Conservation (phyloP, 2,797 vertebrate genomes). For the Apogon talboti region DNA sequence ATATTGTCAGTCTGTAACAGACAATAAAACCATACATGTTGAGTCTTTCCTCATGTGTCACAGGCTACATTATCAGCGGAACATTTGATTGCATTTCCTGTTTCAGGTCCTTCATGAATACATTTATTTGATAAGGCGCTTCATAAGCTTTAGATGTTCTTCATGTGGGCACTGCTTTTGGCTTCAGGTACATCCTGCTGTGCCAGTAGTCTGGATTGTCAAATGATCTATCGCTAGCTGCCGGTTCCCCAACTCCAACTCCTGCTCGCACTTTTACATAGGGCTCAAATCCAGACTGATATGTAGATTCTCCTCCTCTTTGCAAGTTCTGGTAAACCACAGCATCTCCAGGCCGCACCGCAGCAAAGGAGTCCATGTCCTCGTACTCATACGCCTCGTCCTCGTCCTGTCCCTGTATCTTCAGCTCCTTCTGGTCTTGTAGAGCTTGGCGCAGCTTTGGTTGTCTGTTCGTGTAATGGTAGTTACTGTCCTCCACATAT, state of each 20-base stretch:
- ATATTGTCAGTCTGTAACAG: conserved; percentile 37
- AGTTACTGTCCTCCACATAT: conserved; percentile 85
- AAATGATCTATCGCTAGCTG: conserved; percentile 86
- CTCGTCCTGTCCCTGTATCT: conserved; percentile 47
- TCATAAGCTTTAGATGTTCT: conserved; percentile 44
- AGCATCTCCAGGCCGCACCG: conserved; percentile 41
- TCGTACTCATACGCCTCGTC: conserved; percentile 88
- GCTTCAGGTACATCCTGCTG: conserved; percentile 89
- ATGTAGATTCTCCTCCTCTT: conserved; percentile 39
- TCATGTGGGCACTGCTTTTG: conserved; percentile 86
- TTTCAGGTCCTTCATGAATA: conserved; percentile 75
- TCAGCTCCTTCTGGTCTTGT: conserved; percentile 72
- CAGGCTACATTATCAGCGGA: conserved; percentile 46
- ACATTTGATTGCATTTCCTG: conserved; percentile 44
- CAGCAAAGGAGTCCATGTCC: conserved; percentile 87
- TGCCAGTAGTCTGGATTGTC: conserved; percentile 98
- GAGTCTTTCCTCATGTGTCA: conserved; percentile 12
- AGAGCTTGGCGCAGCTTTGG: conserved; percentile 83
- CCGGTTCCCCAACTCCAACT: conserved; percentile 59
- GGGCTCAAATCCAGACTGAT: conserved; percentile 55
- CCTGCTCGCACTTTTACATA: conserved; percentile 83
- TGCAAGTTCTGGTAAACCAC: conserved; percentile 81
- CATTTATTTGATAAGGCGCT: conserved; percentile 30
- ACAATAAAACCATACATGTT: conserved; percentile 19
- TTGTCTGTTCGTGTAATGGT: conserved; percentile 92